Evolutionary conservation across 2,888 invertebrate genomes (phyloP).

Genomic region (Helleia helle): DNA sequence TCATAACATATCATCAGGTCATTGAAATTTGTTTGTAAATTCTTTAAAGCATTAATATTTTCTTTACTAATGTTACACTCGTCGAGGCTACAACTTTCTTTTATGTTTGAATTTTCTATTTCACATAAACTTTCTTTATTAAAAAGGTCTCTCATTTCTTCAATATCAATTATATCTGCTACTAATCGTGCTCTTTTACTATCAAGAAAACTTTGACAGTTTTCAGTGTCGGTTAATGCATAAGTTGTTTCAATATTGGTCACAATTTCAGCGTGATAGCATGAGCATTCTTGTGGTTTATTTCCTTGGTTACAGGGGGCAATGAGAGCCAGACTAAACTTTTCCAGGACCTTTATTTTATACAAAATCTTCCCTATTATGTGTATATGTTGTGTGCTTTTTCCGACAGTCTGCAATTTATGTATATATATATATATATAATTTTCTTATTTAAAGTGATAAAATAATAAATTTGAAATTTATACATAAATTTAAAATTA

Average conservation of each 20-base stretch:
- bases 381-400: constrained; percentile 47
- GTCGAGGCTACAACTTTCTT: constrained; percentile 29
- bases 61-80: constrained; percentile 41
- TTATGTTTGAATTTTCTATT: constrained; percentile 26
- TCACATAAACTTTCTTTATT: constrained; percentile 33
- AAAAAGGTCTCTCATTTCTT: constrained; percentile 59
- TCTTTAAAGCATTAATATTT: constrained; percentile 49
- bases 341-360: constrained; percentile 59
- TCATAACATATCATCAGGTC: constrained; percentile 53
- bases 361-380: constrained; percentile 59
- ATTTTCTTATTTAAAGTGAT: too few relatives aligned
- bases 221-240: constrained; percentile 37
- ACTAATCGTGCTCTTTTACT: constrained; percentile 53
- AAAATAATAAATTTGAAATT: too few relatives aligned
- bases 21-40: constrained; percentile 50
- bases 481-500: too few relatives aligned
- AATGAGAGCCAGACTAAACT: constrained; percentile 53
- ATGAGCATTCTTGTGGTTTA: constrained; percentile 33
- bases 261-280: constrained; percentile 41
- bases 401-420: constrained; percentile 46
- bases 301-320: constrained; percentile 51
- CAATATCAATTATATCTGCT: constrained; percentile 58
- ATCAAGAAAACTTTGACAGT: constrained; percentile 31
- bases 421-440: too few relatives aligned
- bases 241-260: constrained; percentile 36